These are phyloP conservation scores for Rhabdophis nuchalis DNA, from an alignment of 2,797 vertebrate species.

Conservation along the genomic window DNA sequence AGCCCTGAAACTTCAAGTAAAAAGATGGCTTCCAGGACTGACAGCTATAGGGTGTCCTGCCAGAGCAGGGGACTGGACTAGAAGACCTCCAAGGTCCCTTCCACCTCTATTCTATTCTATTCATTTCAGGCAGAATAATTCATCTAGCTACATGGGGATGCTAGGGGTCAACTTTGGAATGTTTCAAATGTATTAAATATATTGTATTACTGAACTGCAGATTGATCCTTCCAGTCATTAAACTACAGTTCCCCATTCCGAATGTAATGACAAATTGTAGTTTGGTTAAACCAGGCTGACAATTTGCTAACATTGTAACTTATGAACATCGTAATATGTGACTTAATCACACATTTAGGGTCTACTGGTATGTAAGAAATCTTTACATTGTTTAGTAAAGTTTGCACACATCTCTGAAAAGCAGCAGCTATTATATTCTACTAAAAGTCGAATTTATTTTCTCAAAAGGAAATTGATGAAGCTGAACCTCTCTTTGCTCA, in stretches of 20 bases:
- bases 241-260: not conserved
- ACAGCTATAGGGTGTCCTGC: too few species aligned
- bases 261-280: too few species aligned
- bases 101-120: too few species aligned
- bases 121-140: not conserved
- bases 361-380: not conserved
- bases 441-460: not conserved
- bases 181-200: not conserved
- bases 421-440: not conserved
- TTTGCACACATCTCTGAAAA: not conserved
- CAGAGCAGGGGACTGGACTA: too few species aligned
- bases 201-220: not conserved
- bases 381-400: not conserved
- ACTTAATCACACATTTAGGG: not conserved
- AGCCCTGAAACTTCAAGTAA: too few species aligned
- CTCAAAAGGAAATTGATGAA: not conserved
- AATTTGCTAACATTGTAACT: not conserved
- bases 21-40: too few species aligned
- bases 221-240: not conserved
- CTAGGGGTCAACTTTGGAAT: not conserved
- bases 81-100: too few species aligned
- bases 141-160: not conserved
- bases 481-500: not conserved
- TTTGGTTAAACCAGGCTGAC: not conserved
- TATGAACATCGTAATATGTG: too few species aligned